These are phyloP conservation scores for Noturus placidus DNA, from an alignment of 2,113 vertebrate genomes.

Conservation along the genomic window DNA sequence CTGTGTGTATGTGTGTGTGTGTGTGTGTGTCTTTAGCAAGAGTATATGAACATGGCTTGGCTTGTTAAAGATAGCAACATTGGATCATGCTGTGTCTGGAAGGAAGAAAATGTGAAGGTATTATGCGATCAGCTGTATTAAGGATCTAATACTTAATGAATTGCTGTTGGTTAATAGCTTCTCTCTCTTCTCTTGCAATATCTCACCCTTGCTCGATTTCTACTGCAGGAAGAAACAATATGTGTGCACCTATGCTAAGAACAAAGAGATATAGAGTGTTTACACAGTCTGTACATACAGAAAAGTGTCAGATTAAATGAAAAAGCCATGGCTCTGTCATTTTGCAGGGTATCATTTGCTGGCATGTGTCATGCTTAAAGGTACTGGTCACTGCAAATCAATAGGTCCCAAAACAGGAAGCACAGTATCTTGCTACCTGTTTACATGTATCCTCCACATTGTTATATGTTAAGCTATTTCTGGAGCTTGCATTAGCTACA, in stretches of 20 bases:
- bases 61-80: constrained; percentile 77
- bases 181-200: not conserved
- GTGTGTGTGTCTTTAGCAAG: constrained; percentile 64
- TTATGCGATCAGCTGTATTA: not conserved
- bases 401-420: not conserved
- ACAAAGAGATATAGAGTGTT: not conserved
- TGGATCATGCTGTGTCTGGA: constrained; percentile 65
- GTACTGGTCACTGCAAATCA: not conserved
- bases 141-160: not conserved
- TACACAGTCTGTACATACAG: not conserved
- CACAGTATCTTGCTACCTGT: not conserved
- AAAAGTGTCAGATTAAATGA: not conserved
- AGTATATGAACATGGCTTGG: constrained; percentile 53
- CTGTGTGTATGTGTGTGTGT: constrained; percentile 36
- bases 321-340: not conserved
- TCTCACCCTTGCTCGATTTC: not conserved
- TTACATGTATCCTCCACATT: not conserved
- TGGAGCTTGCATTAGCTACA: not conserved
- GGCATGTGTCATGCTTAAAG: not conserved
- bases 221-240: not conserved
- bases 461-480: not conserved
- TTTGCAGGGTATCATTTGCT: not conserved
- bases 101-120: constrained; percentile 14
- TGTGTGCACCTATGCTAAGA: not conserved
- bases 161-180: not conserved